Percentiles rank a stretch among this genome's conserved stretches.
phyloP scores from a whole-genome alignment of 2,797 vertebrate genomes.

The Tenualosa ilisha region DNA sequence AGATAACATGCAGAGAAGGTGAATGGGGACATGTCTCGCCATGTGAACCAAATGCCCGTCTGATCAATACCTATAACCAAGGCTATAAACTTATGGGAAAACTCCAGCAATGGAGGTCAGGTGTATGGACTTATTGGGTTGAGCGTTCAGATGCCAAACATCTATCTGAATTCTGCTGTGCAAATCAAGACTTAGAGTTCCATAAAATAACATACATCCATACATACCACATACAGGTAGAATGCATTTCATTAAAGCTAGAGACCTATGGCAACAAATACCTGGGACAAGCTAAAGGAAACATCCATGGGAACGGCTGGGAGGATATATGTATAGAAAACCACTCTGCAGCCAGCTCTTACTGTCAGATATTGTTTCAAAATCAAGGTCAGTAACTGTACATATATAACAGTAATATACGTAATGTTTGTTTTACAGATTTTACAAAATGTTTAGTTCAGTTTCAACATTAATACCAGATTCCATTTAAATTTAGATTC shows the following conservation, averaged over 20 bases:
- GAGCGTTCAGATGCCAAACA: neutral
- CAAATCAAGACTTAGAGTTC: neutral
- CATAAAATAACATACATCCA: neutral
- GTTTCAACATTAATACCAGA: too few species aligned
- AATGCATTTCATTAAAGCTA: constrained; percentile 15
- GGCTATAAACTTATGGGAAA: neutral
- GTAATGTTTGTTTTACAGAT: too few species aligned
- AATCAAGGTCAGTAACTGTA: constrained; percentile 17
- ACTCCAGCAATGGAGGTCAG: constrained; percentile 28
- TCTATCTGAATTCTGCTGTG: constrained; percentile 12
- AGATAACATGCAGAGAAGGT: constrained; percentile 19
- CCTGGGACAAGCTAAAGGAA: constrained; percentile 11
- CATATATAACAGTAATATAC: too few species aligned
- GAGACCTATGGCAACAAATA: constrained; percentile 4
- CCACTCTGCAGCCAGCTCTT: constrained; percentile 6
- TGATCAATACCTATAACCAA: neutral
- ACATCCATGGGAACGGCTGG: constrained; percentile 21
- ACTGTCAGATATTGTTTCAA: constrained; percentile 26
- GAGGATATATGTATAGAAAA: constrained; percentile 27
- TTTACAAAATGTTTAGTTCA: too few species aligned
- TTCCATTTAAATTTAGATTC: too few species aligned
- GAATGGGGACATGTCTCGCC: neutral
- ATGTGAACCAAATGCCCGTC: constrained; percentile 22
- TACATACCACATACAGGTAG: neutral
- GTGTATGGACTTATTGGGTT: neutral